phyloP scores from a whole-genome alignment of 2,113 vertebrate genomes.

The Psilopogon haemacephalus region DNA sequence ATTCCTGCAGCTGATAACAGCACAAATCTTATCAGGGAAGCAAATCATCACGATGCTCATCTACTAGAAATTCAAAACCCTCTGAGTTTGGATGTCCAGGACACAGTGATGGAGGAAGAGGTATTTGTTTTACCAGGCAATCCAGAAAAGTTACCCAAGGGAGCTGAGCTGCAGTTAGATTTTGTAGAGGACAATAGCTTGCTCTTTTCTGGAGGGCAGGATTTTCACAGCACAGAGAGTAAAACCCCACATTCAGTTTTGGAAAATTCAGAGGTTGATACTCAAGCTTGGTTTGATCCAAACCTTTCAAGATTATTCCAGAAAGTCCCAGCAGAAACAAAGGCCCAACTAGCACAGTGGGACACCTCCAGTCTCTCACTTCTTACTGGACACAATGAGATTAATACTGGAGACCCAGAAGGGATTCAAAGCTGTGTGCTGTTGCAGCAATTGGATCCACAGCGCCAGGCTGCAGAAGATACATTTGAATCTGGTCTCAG shows the following conservation, averaged over 20 bases:
- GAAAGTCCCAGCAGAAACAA: not conserved
- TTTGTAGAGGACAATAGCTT: not conserved
- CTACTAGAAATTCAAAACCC: not conserved
- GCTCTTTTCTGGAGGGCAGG: not conserved
- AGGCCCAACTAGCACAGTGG: not conserved
- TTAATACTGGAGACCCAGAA: not conserved
- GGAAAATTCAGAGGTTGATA: not conserved
- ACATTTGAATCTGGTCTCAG: not conserved
- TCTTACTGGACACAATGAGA: not conserved
- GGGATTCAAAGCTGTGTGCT: not conserved
- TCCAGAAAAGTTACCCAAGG: not conserved
- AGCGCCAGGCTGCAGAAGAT: not conserved
- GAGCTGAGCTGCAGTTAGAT: not conserved
- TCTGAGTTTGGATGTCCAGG: not conserved
- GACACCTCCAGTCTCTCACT: not conserved
- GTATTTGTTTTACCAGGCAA: not conserved
- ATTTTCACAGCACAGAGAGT: not conserved
- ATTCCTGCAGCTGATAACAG: not conserved
- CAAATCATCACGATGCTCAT: not conserved
- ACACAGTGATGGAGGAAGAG: not conserved
- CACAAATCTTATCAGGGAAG: not conserved
- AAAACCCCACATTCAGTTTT: not conserved
- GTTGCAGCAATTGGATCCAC: not conserved
- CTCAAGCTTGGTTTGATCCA: not conserved
- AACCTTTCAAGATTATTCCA: not conserved